These are phyloP conservation scores for Ctenomys sociabilis DNA, from an alignment of 2,113 vertebrate species.

Conservation along the genomic window DNA sequence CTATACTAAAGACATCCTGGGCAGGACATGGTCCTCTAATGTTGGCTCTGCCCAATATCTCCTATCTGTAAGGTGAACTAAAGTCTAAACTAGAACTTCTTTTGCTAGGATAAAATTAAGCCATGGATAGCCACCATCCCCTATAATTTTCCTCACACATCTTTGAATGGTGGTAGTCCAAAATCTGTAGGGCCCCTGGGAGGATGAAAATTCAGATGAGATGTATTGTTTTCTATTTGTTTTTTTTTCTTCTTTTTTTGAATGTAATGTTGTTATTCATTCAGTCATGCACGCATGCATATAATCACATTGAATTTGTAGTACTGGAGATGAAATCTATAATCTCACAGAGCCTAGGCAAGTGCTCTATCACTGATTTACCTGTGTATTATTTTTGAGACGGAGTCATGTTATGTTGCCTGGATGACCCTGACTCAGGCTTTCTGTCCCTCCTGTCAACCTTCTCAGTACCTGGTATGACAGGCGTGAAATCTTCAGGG, in stretches of 20 bases:
- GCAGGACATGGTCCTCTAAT: too few species aligned
- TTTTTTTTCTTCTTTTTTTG: not conserved
- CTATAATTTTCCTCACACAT: not conserved
- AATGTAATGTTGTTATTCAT: not conserved
- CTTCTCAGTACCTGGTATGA: not conserved
- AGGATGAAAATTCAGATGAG: not conserved
- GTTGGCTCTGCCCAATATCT: too few species aligned
- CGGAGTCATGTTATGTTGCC: not conserved
- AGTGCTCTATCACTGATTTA: not conserved
- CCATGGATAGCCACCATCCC: too few species aligned
- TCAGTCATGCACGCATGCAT: too few species aligned
- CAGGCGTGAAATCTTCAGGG: not conserved
- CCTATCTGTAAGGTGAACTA: too few species aligned
- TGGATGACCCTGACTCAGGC: not conserved
- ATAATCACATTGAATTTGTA: too few species aligned
- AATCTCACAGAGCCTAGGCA: not conserved
- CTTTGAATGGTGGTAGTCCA: not conserved
- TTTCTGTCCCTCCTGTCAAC: not conserved
- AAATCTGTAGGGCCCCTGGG: not conserved
- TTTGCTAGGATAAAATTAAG: too few species aligned
- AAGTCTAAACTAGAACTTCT: too few species aligned
- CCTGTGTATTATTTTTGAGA: not conserved
- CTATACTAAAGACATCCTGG: too few species aligned
- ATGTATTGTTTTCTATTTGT: not conserved
- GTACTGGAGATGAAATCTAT: not conserved